These are phyloP conservation scores for Drosophila trichaetosa DNA, from an alignment of 2,888 invertebrate genomes.

Conservation along the genomic window DNA sequence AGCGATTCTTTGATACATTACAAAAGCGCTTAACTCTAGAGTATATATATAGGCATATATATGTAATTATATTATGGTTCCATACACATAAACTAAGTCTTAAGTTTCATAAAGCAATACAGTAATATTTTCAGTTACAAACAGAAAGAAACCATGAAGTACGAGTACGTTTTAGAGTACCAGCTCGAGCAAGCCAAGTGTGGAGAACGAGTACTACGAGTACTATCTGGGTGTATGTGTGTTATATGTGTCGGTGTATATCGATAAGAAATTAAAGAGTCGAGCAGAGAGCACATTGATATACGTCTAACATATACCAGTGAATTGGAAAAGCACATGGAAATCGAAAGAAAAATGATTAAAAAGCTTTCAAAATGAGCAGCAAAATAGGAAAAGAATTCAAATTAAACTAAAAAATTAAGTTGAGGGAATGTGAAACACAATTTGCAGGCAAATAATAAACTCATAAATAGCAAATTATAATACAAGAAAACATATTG, in stretches of 20 bases:
- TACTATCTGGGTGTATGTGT: slow-evolving; percentile 20
- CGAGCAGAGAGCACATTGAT: slow-evolving; percentile 55
- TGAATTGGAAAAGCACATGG: slow-evolving; percentile 33
- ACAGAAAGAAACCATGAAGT: slow-evolving; percentile 40
- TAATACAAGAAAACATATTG: slow-evolving; percentile 14
- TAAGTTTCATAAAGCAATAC: slow-evolving; percentile 53
- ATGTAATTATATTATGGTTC: slow-evolving; percentile 37
- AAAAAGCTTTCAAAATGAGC: slow-evolving; percentile 27
- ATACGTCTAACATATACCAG: slow-evolving; percentile 41
- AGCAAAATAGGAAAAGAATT: slow-evolving; percentile 7
- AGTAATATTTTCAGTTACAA: slow-evolving; percentile 56
- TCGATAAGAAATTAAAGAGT: slow-evolving; percentile 29
- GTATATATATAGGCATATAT: slow-evolving; percentile 40
- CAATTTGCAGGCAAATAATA: not conserved
- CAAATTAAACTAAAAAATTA: not conserved
- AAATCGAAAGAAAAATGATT: slow-evolving; percentile 3
- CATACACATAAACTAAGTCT: slow-evolving; percentile 54
- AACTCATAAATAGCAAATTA: slow-evolving; percentile 36
- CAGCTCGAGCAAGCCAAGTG: slow-evolving; percentile 46
- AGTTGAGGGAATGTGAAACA: slow-evolving; percentile 3
- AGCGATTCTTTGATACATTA: slow-evolving; percentile 67
- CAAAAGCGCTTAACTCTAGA: slow-evolving; percentile 68
- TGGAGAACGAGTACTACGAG: slow-evolving; percentile 31
- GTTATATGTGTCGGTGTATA: slow-evolving; percentile 30
- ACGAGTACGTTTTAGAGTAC: slow-evolving; percentile 25